Base-by-base conservation (phyloP, 2,888 invertebrate genomes). In the Lochmaea capreae region DNA sequence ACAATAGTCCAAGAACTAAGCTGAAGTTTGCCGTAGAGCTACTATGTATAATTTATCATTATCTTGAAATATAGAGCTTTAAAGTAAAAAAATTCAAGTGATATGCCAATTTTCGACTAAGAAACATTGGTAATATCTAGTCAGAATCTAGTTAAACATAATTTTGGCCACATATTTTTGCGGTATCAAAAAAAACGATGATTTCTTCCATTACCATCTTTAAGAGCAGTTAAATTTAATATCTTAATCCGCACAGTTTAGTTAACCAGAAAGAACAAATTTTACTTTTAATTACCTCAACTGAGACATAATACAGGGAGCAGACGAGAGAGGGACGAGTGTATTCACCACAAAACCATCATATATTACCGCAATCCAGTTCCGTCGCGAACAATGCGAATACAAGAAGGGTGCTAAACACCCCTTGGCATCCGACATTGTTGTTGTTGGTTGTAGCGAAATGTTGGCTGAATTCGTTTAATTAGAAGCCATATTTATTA, bases 321-420 rank as follows among this genome's bases (percentile, higher is more conserved):
- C 71, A 71, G 59, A 65, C 59, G 42, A 69, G 72, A 49, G 67
- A 57, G 62, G 39, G n/a, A 6, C 26, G 39, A 62, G 16, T 62
- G 16, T 39, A 63, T 63, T 14, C 39, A 39, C 43, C 42, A 43
- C 62, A 63, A 63, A 63, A 63, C 71, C 57, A 69, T 72, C 73
- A 76, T 79, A 76, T 76, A 78, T 76, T 75, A 78, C 78, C 78
- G 73, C 78, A 78, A 77, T 77, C 75, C 71, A 79, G 74, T 73
- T 71, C 77, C 66, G 69, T 71, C 68, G 72, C 70, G 77, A 77
- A 77, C 75, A 77, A 77, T 75, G 68, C 62, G 18, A 22, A 71
- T 49, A 71, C 73, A 70, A 66, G 74, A 57, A 67, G 74, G 74
- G 68, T 54, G 57, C 67, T 39, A 69, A 71, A 57, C 71, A 70